Percentiles rank a stretch among this genome's conserved stretches.
These are phyloP conservation scores for Drosophila simulans DNA, from an alignment of 1,140 invertebrate species.

Conservation along the genomic window DNA sequence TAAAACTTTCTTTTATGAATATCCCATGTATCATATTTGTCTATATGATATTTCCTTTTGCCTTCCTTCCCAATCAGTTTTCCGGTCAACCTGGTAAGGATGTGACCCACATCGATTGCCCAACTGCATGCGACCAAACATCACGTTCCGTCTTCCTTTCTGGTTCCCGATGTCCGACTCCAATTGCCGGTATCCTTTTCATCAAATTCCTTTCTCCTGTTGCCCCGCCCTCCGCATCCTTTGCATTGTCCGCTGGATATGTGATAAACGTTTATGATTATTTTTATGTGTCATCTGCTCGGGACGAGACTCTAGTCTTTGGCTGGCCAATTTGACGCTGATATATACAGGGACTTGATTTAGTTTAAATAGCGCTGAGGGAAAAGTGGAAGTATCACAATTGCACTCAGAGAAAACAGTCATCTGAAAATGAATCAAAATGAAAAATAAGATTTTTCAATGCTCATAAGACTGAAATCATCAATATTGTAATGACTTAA, in stretches of 20 bases:
- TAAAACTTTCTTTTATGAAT: not conserved
- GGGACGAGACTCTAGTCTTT: constrained; percentile 51
- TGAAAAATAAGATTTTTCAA: too few species aligned
- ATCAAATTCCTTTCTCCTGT: constrained; percentile 46
- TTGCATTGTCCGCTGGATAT: constrained; percentile 49
- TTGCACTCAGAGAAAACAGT: not conserved
- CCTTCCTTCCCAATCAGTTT: constrained; percentile 23
- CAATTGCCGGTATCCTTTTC: constrained; percentile 69
- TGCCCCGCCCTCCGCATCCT: constrained; percentile 2
- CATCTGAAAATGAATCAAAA: not conserved
- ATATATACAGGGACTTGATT: constrained; percentile 71
- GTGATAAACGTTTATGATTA: constrained; percentile 82
- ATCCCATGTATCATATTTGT: not conserved
- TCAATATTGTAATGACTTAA: too few species aligned
- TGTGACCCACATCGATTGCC: constrained; percentile 58
- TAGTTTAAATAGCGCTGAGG: constrained; percentile 72
- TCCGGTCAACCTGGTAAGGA: constrained; percentile 4
- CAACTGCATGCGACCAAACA: constrained; percentile 33
- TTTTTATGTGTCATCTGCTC: constrained; percentile 66
- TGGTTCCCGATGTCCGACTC: constrained; percentile 17
- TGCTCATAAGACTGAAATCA: too few species aligned
- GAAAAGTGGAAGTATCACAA: not conserved
- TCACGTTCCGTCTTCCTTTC: constrained; percentile 54
- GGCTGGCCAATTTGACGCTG: constrained; percentile 73
- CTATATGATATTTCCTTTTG: constrained; percentile 6